Evolutionary conservation across 2,888 invertebrate species (phyloP), one percentile per base, ranked within the genome.

Genomic region (Seira musarum): DNA sequence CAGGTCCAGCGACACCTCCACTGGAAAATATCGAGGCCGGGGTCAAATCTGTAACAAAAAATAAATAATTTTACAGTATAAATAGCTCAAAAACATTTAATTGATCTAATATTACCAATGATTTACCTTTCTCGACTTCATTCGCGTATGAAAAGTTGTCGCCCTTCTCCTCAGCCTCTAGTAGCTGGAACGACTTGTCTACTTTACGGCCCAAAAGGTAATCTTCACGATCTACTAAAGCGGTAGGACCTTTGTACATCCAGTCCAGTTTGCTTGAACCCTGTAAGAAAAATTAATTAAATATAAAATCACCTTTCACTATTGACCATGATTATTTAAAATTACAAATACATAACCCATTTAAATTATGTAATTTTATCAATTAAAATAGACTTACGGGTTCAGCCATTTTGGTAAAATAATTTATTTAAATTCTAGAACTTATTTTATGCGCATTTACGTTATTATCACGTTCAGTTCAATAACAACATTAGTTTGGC

Each of bases 141-240:
- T 84, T 82, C 3, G 82, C 78, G 64, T 85, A 85, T 2, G 79
- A 81, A 65, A 83, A 85, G 1, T 69, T 63, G 40, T 84, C 84
- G 30, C 87, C 87, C 85, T 91, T 91, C 87, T 93, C 93, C 21
- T 91, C 90, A 72, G 91, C 91, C 72, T 93, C 87, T 82, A 92
- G 90, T 82, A 95, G 94, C 68, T 89, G 88, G 89, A 95, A 93
- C 69, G 93, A 92, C 89, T 95, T 95, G 87, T 96, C 96, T 76
- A 95, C 92, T 63, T 93, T 90, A 87, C 94, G 92, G 0, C 97
- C 97, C 49, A 96, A 90, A 24, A 98, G 90, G 90, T 97, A 98
- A 83, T 97, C 96, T 88, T 98, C 97, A 30, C 94, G 91, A 86
- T 96, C 93, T 0, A 93, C 91, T 85, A 91, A 89, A 22, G 90